phyloP scores from a whole-genome alignment of 2,113 vertebrate genomes.

The Ptyas mucosa region DNA sequence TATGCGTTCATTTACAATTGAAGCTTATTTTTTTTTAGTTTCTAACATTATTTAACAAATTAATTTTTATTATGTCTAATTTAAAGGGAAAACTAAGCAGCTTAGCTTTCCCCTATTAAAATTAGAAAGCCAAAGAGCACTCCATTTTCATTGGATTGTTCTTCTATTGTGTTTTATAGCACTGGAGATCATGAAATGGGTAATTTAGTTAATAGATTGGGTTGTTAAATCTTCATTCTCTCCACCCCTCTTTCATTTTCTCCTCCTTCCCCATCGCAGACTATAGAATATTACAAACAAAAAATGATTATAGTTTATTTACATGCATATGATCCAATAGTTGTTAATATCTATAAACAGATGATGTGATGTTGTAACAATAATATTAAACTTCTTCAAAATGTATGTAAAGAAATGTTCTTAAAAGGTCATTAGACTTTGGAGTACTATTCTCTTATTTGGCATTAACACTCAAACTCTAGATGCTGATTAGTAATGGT shows the following conservation, averaged over 20 bases:
- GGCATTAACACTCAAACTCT: slow-evolving; percentile 87
- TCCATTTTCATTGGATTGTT: not conserved
- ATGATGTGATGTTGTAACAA: slow-evolving; percentile 52
- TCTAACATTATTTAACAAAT: not conserved
- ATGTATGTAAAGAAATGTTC: slow-evolving; percentile 48
- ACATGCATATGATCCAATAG: slow-evolving; percentile 66
- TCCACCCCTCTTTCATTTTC: not conserved
- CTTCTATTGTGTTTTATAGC: slow-evolving; percentile 3
- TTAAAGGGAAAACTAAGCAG: not conserved
- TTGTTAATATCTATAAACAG: slow-evolving; percentile 69
- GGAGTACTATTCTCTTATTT: slow-evolving; percentile 78
- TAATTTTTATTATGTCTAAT: not conserved
- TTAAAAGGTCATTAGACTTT: slow-evolving; percentile 73
- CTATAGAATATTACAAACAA: not conserved
- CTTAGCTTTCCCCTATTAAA: not conserved
- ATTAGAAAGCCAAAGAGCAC: not conserved
- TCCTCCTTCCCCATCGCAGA: not conserved
- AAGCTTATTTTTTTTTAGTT: not conserved
- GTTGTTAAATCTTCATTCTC: not conserved
- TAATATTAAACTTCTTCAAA: slow-evolving; percentile 69
- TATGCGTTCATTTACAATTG: not conserved
- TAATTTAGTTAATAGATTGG: not conserved
- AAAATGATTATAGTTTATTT: slow-evolving; percentile 35
- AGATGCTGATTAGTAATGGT: slow-evolving; percentile 97
- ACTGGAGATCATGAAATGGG: not conserved